These are phyloP conservation scores for Ictalurus furcatus DNA, from an alignment of 2,113 vertebrate genomes.

Conservation along the genomic window DNA sequence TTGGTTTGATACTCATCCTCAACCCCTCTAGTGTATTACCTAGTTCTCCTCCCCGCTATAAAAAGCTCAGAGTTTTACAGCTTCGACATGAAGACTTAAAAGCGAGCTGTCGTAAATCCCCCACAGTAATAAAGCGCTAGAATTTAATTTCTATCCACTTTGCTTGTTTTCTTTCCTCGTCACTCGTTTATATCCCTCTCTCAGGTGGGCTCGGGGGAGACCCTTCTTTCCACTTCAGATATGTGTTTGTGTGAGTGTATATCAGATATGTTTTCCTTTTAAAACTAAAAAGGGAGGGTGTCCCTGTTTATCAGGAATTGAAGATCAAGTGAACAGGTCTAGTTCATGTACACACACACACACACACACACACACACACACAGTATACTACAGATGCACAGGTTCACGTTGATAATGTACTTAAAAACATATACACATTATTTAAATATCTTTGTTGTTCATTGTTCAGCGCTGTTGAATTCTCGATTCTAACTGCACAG, in stretches of 20 bases:
- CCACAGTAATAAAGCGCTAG: conserved; percentile 71
- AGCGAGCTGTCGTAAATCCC: conserved; percentile 74
- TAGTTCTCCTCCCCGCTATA: conserved; percentile 46
- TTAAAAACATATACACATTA: not conserved
- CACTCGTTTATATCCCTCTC: conserved; percentile 45
- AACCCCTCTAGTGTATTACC: conserved; percentile 56
- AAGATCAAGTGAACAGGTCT: conserved; percentile 17
- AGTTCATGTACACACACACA: not conserved
- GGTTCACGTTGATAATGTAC: not conserved
- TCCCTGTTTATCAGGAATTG: too few species aligned
- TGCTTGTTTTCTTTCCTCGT: conserved; percentile 59
- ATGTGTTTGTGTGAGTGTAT: not conserved
- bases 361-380: not conserved
- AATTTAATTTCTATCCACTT: conserved; percentile 68
- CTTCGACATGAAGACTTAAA: conserved; percentile 67
- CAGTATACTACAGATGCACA: not conserved
- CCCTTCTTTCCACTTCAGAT: conserved; percentile 12
- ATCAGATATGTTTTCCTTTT: not conserved
- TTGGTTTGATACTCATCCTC: conserved; percentile 71
- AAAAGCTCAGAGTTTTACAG: conserved; percentile 69
- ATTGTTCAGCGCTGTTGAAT: not conserved
- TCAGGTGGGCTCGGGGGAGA: conserved; percentile 44
- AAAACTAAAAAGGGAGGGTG: conserved; percentile 2
- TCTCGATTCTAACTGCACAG: not conserved
- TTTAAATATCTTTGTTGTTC: not conserved